phyloP scores from a whole-genome alignment of 2,797 vertebrate genomes.

The Hemibagrus guttatus region DNA sequence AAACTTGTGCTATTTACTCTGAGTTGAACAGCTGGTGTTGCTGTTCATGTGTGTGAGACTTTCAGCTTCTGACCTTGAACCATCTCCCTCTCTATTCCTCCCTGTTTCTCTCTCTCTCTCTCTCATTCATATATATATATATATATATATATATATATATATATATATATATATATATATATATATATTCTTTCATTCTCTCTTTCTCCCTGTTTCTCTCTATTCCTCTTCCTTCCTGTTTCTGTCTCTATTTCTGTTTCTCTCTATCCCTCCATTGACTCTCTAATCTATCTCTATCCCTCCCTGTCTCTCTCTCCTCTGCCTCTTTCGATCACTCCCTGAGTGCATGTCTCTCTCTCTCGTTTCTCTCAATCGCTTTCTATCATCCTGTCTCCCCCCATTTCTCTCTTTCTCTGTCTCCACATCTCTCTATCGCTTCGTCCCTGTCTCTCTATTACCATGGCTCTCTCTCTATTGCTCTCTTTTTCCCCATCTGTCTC shows the following conservation, averaged over 20 bases:
- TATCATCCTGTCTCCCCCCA: too few species aligned
- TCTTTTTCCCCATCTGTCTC: background rate
- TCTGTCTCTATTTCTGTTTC: background rate
- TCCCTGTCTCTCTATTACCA: background rate
- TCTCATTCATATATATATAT: too few species aligned
- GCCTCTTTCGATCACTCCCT: too few species aligned
- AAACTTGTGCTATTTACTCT: background rate
- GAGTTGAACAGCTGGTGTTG: background rate
- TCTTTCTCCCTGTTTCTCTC: background rate
- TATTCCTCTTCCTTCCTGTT: background rate
- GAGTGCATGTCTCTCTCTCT: too few species aligned
- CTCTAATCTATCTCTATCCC: background rate
- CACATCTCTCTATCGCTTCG: background rate
- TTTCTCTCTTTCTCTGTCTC: background rate
- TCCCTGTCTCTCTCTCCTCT: background rate
- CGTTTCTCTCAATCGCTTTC: background rate
- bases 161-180: too few species aligned
- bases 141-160: too few species aligned
- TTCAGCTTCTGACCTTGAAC: slow-evolving; percentile 14
- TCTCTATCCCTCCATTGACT: background rate
- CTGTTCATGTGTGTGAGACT: background rate
- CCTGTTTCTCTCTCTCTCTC: background rate
- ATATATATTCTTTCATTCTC: too few species aligned
- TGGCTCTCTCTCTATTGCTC: background rate
- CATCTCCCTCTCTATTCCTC: background rate